Evolutionary conservation across 2,888 invertebrate genomes (phyloP), one percentile per base, ranked within the genome.

Genomic region (Lycophotia porphyrea): DNA sequence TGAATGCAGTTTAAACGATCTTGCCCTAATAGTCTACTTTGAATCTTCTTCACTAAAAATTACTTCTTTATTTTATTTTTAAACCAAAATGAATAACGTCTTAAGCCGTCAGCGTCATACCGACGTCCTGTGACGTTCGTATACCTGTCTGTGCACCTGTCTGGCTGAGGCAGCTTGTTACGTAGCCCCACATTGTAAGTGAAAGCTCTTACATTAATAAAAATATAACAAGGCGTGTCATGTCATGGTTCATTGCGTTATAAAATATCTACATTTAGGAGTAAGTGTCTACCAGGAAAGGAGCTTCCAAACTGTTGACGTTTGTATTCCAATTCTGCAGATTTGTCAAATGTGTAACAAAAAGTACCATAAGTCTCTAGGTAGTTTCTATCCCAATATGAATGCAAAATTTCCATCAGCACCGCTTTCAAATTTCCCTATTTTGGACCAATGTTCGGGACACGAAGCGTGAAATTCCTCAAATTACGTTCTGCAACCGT

Each of bases 391-490:
- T 4, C 24, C 7, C 27, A 80, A 27, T 5, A 47, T 64, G 3
- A 55, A 55, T 81, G 5, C 55, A 58, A 64, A 42, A 47, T 49
- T 27, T 47, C 27, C 47, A 47, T 42, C 34, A 49, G 39, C 27
- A 21, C 8, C 55, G 34, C 61, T 74, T 44, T 74, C 47, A 52
- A 71, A 76, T 31, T 52, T 60, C 31, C 55, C 44, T 60, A 71
- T 76, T 74, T 78, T 63, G 60, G 11, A 60, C 65, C 67, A 65
- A 74, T 75, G 65, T 63, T 65, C 65, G 65, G 36, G 60, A 47
- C 5, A 47, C 71, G 66, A 74, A 80, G 76, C 76, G 64, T 72
- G 71, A 85, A 87, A 87, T 84, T 76, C 39, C 24, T 71, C 67
- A 77, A 81, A 82, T 76, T 71, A 74, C 82, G 67, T 76, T 76